phyloP scores from a whole-genome alignment of 2,888 invertebrate species.

The Bimastos eiseni region DNA sequence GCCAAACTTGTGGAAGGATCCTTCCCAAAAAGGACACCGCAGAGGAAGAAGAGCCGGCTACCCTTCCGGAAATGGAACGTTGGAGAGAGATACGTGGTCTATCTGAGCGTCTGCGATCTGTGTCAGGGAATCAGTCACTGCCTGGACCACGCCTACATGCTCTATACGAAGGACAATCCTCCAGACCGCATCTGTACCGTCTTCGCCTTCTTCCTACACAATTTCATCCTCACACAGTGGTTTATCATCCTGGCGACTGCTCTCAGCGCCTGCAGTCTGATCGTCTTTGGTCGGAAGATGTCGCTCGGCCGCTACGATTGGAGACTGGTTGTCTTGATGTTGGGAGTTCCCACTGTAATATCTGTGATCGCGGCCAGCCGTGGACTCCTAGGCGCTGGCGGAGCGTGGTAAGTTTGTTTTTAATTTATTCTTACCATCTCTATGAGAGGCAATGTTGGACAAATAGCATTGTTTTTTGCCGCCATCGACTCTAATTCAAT shows the following conservation, averaged over 20 bases:
- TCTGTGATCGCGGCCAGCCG: neutral
- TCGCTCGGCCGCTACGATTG: slow-evolving; percentile 36
- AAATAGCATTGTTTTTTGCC: too few species aligned
- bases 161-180: slow-evolving; percentile 28
- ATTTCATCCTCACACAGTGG: slow-evolving; percentile 39
- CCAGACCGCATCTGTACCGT: slow-evolving; percentile 33
- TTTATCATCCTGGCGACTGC: slow-evolving; percentile 38
- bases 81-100: slow-evolving; percentile 31
- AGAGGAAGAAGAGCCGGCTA: neutral
- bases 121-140: slow-evolving; percentile 30
- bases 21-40: neutral
- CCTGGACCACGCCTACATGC: slow-evolving; percentile 40
- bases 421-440: neutral
- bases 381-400: slow-evolving; percentile 23
- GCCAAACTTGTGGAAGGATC: neutral
- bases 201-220: slow-evolving; percentile 37
- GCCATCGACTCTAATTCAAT: too few species aligned
- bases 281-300: slow-evolving; percentile 35
- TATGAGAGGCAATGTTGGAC: neutral
- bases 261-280: slow-evolving; percentile 37
- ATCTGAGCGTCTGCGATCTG: slow-evolving; percentile 31
- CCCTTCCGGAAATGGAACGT: slow-evolving; percentile 21
- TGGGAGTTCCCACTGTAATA: slow-evolving; percentile 27
- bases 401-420: neutral
- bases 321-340: slow-evolving; percentile 19